Base-by-base conservation (phyloP, 2,888 invertebrate species). In the Fragum whitleyi region DNA sequence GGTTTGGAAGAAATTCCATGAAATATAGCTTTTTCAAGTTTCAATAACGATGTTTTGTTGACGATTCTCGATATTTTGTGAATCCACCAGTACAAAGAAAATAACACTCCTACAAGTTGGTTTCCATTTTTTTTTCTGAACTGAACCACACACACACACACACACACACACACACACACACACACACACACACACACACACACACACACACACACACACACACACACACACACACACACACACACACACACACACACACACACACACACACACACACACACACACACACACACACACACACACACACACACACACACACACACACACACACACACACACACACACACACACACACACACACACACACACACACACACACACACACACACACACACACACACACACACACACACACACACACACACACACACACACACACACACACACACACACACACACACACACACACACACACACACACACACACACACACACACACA, bases 141-240 rank as follows among this genome's bases (percentile, higher is more conserved):
- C n/a, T n/a, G n/a, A n/a, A n/a, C n/a, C n/a, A n/a, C n/a, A n/a
- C 53, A 57, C 57, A 57, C 57, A 57, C 57, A 57, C 57, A 57
- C 57, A 57, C 57, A 57, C 57, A 57, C 57, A 57, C 57, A 57
- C 57, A 57, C 57, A 57, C 57, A 57, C 57, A 57, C 57, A 57
- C 57, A 57, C 57, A 57, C 57, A 57, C 57, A 57, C 57, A 57
- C 57, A 57, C 57, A 57, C 26, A 57, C 57, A 57, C 57, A 57
- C 57, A 57, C 57, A 57, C 57, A 57, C 57, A 57, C 57, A 57
- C 57, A 57, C 57, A 57, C 57, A 57, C 57, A 57, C 57, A 57
- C 57, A 57, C 57, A 57, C 57, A 57, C 57, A 57, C 57, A 57
- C 57, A 57, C 57, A 57, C 57, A 57, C 57, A 57, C 57, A 57